Conservation (phyloP, 2,113 vertebrate species). For the Jaculus jaculus region DNA sequence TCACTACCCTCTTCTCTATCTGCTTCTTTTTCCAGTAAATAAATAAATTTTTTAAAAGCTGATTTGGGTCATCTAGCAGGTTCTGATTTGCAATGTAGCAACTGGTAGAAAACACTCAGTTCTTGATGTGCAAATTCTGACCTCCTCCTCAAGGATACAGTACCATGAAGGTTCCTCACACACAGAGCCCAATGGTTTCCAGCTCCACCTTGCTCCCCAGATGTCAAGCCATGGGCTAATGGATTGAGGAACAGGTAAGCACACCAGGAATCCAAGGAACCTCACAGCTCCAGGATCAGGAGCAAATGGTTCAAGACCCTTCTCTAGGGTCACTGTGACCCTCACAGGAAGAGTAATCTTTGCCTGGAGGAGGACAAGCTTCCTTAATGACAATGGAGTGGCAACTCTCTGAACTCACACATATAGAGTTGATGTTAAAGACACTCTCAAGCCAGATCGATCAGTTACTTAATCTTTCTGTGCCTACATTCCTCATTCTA, state of each 20-base stretch:
- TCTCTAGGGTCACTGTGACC: background rate
- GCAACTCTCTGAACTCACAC: background rate
- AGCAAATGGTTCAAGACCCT: background rate
- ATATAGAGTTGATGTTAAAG: background rate
- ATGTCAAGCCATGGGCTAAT: background rate
- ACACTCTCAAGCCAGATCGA: background rate
- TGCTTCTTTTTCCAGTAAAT: no score
- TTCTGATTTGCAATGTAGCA: background rate
- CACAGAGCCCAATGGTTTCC: background rate
- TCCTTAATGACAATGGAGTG: background rate
- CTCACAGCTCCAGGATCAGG: background rate
- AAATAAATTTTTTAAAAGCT: background rate
- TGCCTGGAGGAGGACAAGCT: background rate
- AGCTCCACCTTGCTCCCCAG: background rate
- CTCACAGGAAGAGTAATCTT: background rate
- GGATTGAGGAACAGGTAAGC: background rate
- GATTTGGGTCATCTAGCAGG: background rate
- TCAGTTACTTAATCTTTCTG: background rate
- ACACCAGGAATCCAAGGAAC: background rate
- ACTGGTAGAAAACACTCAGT: background rate
- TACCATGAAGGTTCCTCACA: background rate
- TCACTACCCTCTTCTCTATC: no score
- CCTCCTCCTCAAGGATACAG: background rate
- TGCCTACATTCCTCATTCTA: background rate
- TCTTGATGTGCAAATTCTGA: background rate